phyloP scores from a whole-genome alignment of 2,888 invertebrate species.

The Scrobipalpa atriplicella region DNA sequence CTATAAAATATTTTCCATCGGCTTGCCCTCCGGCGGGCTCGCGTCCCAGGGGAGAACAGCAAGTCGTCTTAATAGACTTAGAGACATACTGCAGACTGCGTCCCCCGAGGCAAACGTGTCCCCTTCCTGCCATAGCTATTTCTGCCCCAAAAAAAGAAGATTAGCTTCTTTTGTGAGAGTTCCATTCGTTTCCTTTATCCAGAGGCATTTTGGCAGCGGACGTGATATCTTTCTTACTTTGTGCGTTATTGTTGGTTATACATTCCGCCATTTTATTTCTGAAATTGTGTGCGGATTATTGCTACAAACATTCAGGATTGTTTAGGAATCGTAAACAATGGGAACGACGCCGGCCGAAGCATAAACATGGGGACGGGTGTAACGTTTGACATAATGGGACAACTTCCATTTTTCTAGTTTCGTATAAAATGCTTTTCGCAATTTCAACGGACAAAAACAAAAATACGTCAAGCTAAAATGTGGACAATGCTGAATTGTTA shows the following conservation, averaged over 20 bases:
- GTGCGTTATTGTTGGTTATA: conserved; percentile 14
- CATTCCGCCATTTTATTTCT: conserved; percentile 3
- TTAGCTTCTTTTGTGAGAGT: conserved; percentile 67
- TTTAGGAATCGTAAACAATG: conserved; percentile 65
- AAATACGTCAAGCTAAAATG: conserved; percentile 15
- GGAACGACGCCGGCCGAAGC: conserved; percentile 53
- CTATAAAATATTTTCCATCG: conserved; percentile 69
- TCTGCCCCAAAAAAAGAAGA: conserved; percentile 60
- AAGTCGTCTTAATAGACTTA: conserved; percentile 80
- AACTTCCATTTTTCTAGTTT: conserved; percentile 40
- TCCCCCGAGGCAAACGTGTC: conserved; percentile 66
- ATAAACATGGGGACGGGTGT: conserved; percentile 54
- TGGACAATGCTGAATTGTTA: conserved; percentile 16
- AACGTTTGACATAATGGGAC: conserved; percentile 46
- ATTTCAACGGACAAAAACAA: conserved; percentile 28
- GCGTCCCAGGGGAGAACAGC: conserved; percentile 59
- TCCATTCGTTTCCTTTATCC: conserved; percentile 47
- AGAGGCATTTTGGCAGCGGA: conserved; percentile 16
- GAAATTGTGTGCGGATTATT: conserved; percentile 48
- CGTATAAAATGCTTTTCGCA: conserved; percentile 27
- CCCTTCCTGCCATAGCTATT: conserved; percentile 54
- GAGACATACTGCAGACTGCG: conserved; percentile 66
- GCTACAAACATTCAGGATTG: conserved; percentile 47
- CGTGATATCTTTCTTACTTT: conserved; percentile 22
- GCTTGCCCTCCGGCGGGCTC: conserved; percentile 56